Evolutionary conservation across 2,113 vertebrate species (phyloP).

Genomic region (Chloropsis cyanopogon): DNA sequence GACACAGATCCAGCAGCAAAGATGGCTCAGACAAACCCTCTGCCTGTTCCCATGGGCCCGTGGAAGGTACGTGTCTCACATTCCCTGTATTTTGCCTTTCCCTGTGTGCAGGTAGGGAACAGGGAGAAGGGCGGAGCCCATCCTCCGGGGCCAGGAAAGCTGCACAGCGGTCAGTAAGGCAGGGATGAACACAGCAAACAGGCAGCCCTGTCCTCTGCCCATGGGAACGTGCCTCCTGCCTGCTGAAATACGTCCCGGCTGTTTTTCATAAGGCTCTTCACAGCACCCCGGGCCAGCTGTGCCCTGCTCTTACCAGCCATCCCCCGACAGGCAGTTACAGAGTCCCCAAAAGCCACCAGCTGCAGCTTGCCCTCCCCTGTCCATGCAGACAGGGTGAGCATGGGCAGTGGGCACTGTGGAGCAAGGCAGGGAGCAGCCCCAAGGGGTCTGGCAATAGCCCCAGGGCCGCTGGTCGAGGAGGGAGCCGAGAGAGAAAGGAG

Average conservation of each 20-base stretch:
- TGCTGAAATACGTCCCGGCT: background rate
- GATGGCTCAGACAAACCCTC: slow-evolving; percentile 92
- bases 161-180: rapidly evolving
- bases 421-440: background rate
- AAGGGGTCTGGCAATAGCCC: background rate
- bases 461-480: rapidly evolving
- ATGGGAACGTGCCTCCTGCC: rapidly evolving
- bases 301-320: background rate
- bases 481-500: background rate
- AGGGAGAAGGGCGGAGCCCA: background rate
- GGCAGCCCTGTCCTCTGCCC: background rate
- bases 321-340: background rate
- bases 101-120: background rate
- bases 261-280: background rate
- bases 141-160: background rate
- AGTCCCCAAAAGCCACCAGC: background rate
- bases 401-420: background rate
- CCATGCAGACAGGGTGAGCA: background rate
- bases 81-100: background rate
- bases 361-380: background rate
- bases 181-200: background rate
- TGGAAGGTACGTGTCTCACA: slow-evolving; percentile 83
- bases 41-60: slow-evolving; percentile 82
- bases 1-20: slow-evolving; percentile 71
- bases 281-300: background rate